Base-by-base conservation (phyloP, 2,888 invertebrate genomes). In the Papilio demoleus region DNA sequence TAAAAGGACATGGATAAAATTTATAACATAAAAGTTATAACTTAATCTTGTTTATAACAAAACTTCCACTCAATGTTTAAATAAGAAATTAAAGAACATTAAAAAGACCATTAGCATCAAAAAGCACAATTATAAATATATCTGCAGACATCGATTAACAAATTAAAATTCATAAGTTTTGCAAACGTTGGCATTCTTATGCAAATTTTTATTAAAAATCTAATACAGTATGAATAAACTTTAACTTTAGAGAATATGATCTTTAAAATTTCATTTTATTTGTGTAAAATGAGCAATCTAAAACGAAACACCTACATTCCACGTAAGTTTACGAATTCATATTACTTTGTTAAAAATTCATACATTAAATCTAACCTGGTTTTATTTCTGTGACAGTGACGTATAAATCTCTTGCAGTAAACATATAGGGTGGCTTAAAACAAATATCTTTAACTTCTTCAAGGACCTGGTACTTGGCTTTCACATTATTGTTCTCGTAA, bases 381-480 rank as follows among this genome's bases (percentile, higher is more conserved):
- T 89, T 88, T 70, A 95, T 90, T 85, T 94, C 94, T 14, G 94
- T 94, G 22, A 94, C 87, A 4, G 94, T 93, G 1, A 95, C 88
- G 77, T 95, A 94, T 12, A 94, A 81, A 82, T 95, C 94, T 65
- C 95, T 88, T 4, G 93, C 94, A 38, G 95, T 94, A 77, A 94
- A 94, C 70, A 95, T 79, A 64, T 88, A 86, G 40, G 93, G 93
- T 17, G 88, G 88, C 40, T 86, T 81, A n/a, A 94, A 87, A 62
- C 88, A 83, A 71, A 95, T 81, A 77, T 94, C 94, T 83, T 94
- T 94, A 2, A 95, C 93, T 83, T 95, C 95, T 81, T 95, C 95
- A 68, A 94, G 77, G 27, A 94, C 88, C 72, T 92, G 91, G 76
- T 93, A 93, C 67, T 79, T 83, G 8, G 93, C 93, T 74, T 93